These are phyloP conservation scores for Lymantria monacha DNA, from an alignment of 2,888 invertebrate species.

Conservation along the genomic window DNA sequence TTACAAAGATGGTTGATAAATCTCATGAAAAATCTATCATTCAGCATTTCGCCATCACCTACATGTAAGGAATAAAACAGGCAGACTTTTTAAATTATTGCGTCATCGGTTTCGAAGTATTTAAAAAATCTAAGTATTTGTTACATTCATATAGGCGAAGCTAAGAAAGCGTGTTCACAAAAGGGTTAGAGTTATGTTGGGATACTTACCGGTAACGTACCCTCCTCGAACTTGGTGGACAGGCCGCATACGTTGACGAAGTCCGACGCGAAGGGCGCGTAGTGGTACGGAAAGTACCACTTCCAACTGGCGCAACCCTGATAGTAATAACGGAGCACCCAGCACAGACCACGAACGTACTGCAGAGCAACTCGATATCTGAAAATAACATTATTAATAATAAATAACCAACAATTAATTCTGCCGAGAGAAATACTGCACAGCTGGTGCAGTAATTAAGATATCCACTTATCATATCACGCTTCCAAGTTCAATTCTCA, in stretches of 20 bases:
- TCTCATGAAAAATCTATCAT: too few relatives aligned
- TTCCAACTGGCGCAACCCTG: conserved; percentile 99
- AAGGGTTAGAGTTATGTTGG: not conserved
- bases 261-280: conserved; percentile 99
- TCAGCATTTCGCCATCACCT: too few relatives aligned
- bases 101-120: too few relatives aligned
- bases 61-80: too few relatives aligned
- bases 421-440: too few relatives aligned
- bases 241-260: conserved; percentile 95
- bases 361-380: conserved; percentile 94
- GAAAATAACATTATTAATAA: not conserved
- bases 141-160: too few relatives aligned
- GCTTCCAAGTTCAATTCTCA: too few relatives aligned
- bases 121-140: too few relatives aligned
- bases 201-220: conserved; percentile 90
- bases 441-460: not conserved
- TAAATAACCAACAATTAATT: not conserved
- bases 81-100: too few relatives aligned
- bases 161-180: too few relatives aligned
- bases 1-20: too few relatives aligned
- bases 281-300: conserved; percentile 99
- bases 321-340: conserved; percentile 99
- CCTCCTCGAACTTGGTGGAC: conserved; percentile 92
- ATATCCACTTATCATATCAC: not conserved
- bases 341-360: conserved; percentile 97